A percentile compares a stretch with the other conserved stretches of the same genome.
Evolutionary conservation across 2,888 invertebrate genomes (phyloP).

Genomic region (Griposia aprilina): DNA sequence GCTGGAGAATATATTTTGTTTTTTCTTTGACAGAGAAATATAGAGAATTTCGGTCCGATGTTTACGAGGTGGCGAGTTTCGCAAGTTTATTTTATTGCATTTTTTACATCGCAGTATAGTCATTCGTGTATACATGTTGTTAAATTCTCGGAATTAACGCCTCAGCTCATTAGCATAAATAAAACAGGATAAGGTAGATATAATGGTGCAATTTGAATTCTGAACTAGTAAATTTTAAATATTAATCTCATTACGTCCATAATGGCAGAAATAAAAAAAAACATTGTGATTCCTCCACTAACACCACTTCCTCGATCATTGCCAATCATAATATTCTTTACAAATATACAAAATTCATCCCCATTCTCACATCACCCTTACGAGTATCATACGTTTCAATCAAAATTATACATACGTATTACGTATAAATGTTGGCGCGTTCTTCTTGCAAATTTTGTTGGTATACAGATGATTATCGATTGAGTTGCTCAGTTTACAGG

Average conservation of each 20-base stretch:
- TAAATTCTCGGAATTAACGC: not conserved
- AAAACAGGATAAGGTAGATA: not conserved
- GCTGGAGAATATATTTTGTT: conserved; percentile 41
- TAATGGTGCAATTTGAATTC: not conserved
- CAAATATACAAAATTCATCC: conserved; percentile 61
- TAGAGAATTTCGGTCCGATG: not conserved
- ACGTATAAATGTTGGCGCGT: conserved; percentile 51
- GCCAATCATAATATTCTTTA: conserved; percentile 66
- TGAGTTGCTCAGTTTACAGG: conserved; percentile 89
- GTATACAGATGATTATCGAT: conserved; percentile 88
- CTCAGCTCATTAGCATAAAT: not conserved
- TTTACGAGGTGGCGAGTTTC: conserved; percentile 23
- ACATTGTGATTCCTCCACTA: conserved; percentile 32
- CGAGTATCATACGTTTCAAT: conserved; percentile 70
- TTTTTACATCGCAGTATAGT: not conserved
- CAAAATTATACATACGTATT: conserved; percentile 65
- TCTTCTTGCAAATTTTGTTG: conserved; percentile 68
- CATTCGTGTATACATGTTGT: not conserved
- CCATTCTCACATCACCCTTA: conserved; percentile 55
- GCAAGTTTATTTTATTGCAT: not conserved
- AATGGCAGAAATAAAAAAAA: conserved; percentile 16
- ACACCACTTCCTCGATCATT: conserved; percentile 44
- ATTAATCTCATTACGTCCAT: not conserved
- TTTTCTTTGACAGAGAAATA: conserved; percentile 44
- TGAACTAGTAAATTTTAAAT: not conserved